Percentiles rank a stretch among this genome's conserved stretches.
phyloP scores from a whole-genome alignment of 2,888 invertebrate genomes.

The Mythimna ferrago region DNA sequence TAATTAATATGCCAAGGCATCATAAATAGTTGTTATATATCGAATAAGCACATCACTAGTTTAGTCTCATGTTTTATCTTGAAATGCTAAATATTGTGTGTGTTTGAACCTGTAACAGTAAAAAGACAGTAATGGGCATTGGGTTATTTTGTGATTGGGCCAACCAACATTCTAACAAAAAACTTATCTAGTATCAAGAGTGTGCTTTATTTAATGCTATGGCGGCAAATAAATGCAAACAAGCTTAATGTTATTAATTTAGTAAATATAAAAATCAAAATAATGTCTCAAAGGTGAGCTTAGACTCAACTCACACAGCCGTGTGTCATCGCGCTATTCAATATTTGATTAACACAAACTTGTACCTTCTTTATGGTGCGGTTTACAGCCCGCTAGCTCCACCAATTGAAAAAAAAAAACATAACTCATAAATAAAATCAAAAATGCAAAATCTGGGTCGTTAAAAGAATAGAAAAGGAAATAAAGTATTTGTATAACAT shows the following conservation, averaged over 20 bases:
- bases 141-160: slow-evolving; percentile 16
- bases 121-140: slow-evolving; percentile 41
- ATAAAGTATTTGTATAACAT: no score
- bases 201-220: neutral
- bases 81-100: slow-evolving; percentile 20
- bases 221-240: neutral
- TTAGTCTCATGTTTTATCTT: neutral
- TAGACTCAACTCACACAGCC: no score
- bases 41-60: slow-evolving; percentile 17
- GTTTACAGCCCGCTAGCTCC: no score
- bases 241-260: neutral
- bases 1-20: slow-evolving; percentile 9
- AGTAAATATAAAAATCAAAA: slow-evolving; percentile 1
- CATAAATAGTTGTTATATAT: neutral
- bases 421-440: no score
- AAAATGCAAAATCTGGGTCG: no score
- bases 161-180: slow-evolving; percentile 3
- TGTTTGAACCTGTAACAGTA: slow-evolving; percentile 29
- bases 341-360: no score
- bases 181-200: neutral
- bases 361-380: no score
- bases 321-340: no score
- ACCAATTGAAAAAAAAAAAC: no score
- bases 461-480: no score
- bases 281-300: neutral